Conservation (phyloP, 2,113 vertebrate species). For the Ammodytes marinus region DNA sequence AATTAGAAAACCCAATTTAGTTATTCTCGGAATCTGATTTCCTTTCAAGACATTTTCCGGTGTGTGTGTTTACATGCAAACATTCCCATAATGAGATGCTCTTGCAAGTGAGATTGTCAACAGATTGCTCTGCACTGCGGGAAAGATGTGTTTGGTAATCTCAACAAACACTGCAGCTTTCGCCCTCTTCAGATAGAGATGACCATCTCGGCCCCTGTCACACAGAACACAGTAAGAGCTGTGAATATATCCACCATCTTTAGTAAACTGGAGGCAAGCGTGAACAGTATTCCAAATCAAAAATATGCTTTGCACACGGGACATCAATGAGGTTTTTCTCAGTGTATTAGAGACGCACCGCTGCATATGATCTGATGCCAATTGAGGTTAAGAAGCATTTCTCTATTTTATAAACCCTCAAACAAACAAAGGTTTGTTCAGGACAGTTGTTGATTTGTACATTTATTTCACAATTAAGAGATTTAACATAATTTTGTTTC, state of each 20-base stretch:
- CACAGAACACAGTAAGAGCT: constrained; percentile 28
- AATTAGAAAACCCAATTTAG: not conserved
- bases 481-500: not conserved
- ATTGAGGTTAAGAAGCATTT: not conserved
- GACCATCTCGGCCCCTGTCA: constrained; percentile 22
- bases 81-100: constrained; percentile 34
- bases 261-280: not conserved
- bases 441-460: not conserved
- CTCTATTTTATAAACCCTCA: not conserved
- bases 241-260: constrained; percentile 7
- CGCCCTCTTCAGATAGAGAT: not conserved
- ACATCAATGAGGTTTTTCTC: not conserved
- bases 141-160: constrained; percentile 25
- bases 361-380: not conserved
- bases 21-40: not conserved
- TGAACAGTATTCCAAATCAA: constrained; percentile 24
- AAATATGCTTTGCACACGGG: not conserved
- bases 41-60: constrained; percentile 4
- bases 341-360: not conserved
- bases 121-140: constrained; percentile 40
- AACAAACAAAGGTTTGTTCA: not conserved
- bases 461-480: not conserved
- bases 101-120: constrained; percentile 2
- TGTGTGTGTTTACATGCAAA: constrained; percentile 19
- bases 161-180: constrained; percentile 40